Evolutionary conservation across 1,140 invertebrate species (phyloP), one percentile per base, ranked within the genome.

Genomic region (Oncopodura yosiiana): DNA sequence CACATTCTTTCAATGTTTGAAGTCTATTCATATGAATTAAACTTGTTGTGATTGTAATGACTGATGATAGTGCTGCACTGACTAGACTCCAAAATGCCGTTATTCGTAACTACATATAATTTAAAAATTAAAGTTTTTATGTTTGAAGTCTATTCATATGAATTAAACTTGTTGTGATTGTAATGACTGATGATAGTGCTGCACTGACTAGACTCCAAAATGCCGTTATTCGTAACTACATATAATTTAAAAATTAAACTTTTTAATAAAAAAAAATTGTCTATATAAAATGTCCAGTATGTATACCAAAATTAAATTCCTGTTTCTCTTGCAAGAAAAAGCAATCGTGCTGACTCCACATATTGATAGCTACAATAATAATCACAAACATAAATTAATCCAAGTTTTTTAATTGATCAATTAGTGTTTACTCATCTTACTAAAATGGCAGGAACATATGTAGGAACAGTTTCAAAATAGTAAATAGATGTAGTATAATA

Each of bases 21-120:
- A 93, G 71, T 52, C 87, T 77, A 64, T 87, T 89, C 87, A 93
- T 90, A 69, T 93, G 88, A 51, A 92, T 81, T n/a, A 91, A 86
- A 0, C 87, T 91, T 0, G 88, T 93, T 2, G 88, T 91, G 16
- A 93, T 86, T 9, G 87, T 91, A 36, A 92, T 86, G 39, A 64
- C 68, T 0, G 62, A 64, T 1, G 58, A 64, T 2, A 64, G 45
- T 2, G 62, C 62, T 18, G 62, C 58, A 37, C 53, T 58, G 2
- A 60, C 53, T 2, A 64, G 48, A 11, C 56, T 59, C 62, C 62
- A 64, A 30, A 58, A 63, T 6, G 58, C 62, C 21, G 62, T 64
- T n/a, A 64, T 64, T 11, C 59, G 24, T 4, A 64, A 39, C 58
- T 61, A 32, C 5, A 51, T 38, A 49, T 27, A 48, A 19, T 26